These are phyloP conservation scores for Isoperla grammatica DNA, from an alignment of 2,888 invertebrate species.

Conservation along the genomic window DNA sequence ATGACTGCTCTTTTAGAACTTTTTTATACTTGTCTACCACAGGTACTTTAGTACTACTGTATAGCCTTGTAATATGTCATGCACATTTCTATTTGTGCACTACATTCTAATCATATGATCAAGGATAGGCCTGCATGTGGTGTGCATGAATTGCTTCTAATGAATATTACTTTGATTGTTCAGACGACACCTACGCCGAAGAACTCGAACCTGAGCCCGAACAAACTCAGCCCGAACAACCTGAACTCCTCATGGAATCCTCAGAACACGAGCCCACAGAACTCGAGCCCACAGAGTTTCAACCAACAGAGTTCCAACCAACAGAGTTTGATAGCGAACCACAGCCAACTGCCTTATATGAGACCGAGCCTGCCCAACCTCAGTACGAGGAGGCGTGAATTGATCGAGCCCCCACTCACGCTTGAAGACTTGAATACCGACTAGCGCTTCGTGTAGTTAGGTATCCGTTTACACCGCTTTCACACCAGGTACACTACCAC, in stretches of 20 bases:
- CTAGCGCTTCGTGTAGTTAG: conserved; percentile 19
- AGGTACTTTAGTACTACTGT: no score
- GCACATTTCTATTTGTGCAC: no score
- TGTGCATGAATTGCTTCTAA: background rate
- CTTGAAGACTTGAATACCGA: conserved; percentile 32
- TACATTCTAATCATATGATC: no score
- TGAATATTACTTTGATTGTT: background rate
- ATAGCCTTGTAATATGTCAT: no score
- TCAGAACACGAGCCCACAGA: no score
- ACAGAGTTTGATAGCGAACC: background rate
- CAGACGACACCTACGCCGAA: conserved; percentile 24
- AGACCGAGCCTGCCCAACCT: conserved; percentile 12
- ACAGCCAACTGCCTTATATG: conserved; percentile 7
- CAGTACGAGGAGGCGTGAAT: conserved; percentile 24
- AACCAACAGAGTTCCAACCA: no score
- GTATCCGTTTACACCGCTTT: no score
- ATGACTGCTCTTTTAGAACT: no score
- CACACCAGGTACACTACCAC: no score
- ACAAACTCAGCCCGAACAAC: background rate
- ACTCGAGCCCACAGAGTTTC: no score
- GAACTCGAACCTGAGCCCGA: conserved; percentile 16
- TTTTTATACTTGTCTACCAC: no score
- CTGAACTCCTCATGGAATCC: background rate
- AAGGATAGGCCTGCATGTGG: background rate
- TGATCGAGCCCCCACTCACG: conserved; percentile 25